Base-by-base conservation (phyloP, 2,888 invertebrate genomes). In the Cataglyphis albicans region DNA sequence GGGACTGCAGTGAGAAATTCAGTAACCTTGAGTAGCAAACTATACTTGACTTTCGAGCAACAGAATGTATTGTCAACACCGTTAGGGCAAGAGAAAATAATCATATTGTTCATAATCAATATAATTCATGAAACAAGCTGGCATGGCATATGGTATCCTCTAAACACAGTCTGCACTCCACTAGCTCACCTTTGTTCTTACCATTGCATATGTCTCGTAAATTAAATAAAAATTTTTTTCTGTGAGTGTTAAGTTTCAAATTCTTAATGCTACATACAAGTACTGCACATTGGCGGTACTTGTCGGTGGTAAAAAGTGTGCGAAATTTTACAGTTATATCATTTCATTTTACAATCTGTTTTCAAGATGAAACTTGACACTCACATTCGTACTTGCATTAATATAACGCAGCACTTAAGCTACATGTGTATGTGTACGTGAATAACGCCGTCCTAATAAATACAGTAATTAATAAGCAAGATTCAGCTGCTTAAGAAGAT, bases 91-190 rank as follows among this genome's bases (percentile, higher is more conserved):
- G 93, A 93, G 92, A 93, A 93, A 93, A 93, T 92, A 93, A 92
- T 91, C 90, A 89, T 76, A 92, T 91, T 90, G 86, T 85, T 91
- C 89, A 59, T 89, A 90, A 89, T 90, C 87, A 87, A 91, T 89
- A 90, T 87, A 89, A 88, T 88, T 91, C 90, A 89, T 92, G 90
- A 93, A 93, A 91, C 89, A 93, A 93, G 93, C 93, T 94, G 93
- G 93, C 93, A 93, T 93, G 92, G 93, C 93, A 92, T 93, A 92
- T 94, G 94, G 93, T 94, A 94, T 94, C 94, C 94, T 94, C 94
- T 93, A 94, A 94, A 94, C 94, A 94, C 94, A 94, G 94, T 94
- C 94, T 94, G 94, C 94, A 94, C 94, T 94, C 94, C 94, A 94
- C 94, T 94, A 94, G 94, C 93, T 94, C 92, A 93, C 93, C 93